These are phyloP conservation scores for Paralichthys olivaceus DNA, from an alignment of 2,113 vertebrate species.

Conservation along the genomic window DNA sequence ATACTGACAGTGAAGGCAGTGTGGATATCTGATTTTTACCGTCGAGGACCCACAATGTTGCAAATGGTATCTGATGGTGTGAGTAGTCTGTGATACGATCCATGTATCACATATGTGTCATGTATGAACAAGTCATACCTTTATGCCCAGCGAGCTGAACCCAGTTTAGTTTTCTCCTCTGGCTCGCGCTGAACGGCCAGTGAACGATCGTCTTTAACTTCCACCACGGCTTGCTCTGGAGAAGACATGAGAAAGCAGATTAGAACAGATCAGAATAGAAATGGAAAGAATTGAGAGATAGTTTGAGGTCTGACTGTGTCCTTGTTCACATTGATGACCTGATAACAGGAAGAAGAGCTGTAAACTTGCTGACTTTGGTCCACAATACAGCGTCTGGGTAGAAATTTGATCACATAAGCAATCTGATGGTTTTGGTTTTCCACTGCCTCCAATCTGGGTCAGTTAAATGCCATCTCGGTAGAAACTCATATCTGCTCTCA, in stretches of 20 bases:
- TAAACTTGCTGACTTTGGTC: not conserved
- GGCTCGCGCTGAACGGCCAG: slow-evolving; percentile 89
- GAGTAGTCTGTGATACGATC: not conserved
- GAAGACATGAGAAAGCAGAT: not conserved
- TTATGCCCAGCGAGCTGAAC: slow-evolving; percentile 97
- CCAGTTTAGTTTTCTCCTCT: slow-evolving; percentile 92
- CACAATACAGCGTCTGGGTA: not conserved
- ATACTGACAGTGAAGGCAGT: not conserved
- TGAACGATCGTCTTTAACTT: slow-evolving; percentile 95
- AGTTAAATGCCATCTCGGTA: slow-evolving; percentile 60
- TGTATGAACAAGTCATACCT: slow-evolving; percentile 82
- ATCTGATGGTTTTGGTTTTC: slow-evolving; percentile 47
- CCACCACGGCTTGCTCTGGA: slow-evolving; percentile 89
- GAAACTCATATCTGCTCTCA: slow-evolving; percentile 53
- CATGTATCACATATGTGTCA: too few relatives aligned
- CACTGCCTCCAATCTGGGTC: slow-evolving; percentile 51
- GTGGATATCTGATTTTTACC: not conserved
- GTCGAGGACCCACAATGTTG: not conserved
- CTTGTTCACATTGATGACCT: not conserved
- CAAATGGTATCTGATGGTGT: not conserved
- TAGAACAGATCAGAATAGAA: not conserved
- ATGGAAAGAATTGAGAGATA: not conserved
- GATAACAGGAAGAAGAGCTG: slow-evolving; percentile 7
- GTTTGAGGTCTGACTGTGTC: not conserved
- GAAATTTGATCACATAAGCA: slow-evolving; percentile 22